These are phyloP conservation scores for Nysson spinosus DNA, from an alignment of 2,888 invertebrate genomes.

Conservation along the genomic window DNA sequence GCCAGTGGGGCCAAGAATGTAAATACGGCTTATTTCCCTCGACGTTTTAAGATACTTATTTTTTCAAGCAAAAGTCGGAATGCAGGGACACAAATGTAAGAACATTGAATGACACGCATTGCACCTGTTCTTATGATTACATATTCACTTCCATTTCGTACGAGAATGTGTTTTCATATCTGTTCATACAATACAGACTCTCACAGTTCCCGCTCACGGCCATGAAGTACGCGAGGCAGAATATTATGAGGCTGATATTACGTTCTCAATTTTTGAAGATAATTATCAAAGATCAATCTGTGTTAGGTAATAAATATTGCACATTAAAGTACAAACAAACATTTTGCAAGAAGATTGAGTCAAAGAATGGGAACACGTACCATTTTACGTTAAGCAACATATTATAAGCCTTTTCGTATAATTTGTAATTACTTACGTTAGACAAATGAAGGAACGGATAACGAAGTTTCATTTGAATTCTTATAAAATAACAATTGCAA, in stretches of 20 bases:
- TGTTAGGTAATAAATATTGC: background rate
- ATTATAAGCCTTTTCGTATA: no score
- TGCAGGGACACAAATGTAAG: conserved; percentile 36
- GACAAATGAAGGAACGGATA: no score
- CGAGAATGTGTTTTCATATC: conserved; percentile 4
- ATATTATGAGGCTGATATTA: conserved; percentile 12
- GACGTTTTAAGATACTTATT: no score
- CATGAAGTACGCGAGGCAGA: conserved; percentile 34
- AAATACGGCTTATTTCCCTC: no score
- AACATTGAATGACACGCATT: conserved; percentile 36
- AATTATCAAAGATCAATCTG: background rate
- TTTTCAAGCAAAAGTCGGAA: conserved; percentile 26
- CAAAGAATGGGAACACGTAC: no score
- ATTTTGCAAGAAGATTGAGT: no score
- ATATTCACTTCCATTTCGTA: conserved; percentile 24
- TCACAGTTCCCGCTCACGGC: conserved; percentile 37
- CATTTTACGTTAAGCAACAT: no score
- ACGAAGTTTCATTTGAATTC: no score
- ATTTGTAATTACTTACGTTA: no score
- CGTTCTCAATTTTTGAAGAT: conserved; percentile 10
- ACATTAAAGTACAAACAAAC: no score
- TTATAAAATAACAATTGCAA: no score
- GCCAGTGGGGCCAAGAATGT: no score
- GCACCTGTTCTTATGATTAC: conserved; percentile 47
- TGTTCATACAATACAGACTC: background rate